Evolutionary conservation across 2,888 invertebrate species (phyloP).

Genomic region (Mythimna albipuncta): DNA sequence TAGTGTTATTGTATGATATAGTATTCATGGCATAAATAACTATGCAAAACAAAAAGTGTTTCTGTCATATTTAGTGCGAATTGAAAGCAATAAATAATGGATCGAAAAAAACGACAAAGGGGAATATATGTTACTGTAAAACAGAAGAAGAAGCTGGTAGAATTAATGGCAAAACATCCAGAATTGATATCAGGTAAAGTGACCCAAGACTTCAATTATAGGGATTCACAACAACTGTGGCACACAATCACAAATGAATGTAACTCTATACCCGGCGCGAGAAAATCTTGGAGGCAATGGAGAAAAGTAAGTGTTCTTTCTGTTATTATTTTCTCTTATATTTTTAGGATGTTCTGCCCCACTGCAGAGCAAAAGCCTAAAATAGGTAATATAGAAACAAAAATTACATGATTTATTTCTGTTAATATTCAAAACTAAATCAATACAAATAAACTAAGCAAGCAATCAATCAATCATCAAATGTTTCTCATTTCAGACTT

Average conservation of each 20-base stretch:
- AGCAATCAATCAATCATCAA: neutral
- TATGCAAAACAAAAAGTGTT: neutral
- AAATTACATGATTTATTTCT: neutral
- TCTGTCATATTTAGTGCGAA: neutral
- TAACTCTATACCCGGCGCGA: conserved; percentile 83
- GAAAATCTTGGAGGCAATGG: conserved; percentile 87
- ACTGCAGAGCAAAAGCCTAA: neutral
- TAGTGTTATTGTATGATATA: neutral
- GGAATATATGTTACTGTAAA: conserved; percentile 77
- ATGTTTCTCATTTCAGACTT: conserved; percentile 76
- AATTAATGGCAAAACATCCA: conserved; percentile 82
- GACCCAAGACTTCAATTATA: conserved; percentile 78
- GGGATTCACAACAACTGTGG: conserved; percentile 83
- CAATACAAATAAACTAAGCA: neutral
- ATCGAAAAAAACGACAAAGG: conserved; percentile 76
- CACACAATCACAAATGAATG: conserved; percentile 81
- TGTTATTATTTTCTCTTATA: too few relatives aligned
- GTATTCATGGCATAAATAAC: too few relatives aligned
- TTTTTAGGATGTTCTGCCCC: neutral
- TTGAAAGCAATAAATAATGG: conserved; percentile 68
- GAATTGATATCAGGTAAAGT: conserved; percentile 80
- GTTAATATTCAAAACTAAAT: neutral
- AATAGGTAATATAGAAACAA: neutral
- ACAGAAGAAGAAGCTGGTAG: conserved; percentile 84
- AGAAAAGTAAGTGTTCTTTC: conserved; percentile 76